A percentile compares a stretch with the other conserved stretches of the same genome.
Evolutionary conservation across 2,797 vertebrate genomes (phyloP).

Genomic region (Acrossocheilus wenchowensis): DNA sequence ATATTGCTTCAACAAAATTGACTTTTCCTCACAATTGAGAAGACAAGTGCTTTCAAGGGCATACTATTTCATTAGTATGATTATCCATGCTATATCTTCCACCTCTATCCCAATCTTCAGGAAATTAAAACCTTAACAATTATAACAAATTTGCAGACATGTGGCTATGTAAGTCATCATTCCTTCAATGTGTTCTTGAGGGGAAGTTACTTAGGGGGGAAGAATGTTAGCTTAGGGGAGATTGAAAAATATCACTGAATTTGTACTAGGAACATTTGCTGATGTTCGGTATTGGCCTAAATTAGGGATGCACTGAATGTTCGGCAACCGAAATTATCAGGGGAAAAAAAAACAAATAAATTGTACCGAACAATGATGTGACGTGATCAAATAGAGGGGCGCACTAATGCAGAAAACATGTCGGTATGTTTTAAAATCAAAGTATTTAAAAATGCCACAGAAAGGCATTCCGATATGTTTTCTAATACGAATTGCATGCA

Average conservation of each 20-base stretch:
- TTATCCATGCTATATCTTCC: constrained; percentile 52
- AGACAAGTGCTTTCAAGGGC: constrained; percentile 48
- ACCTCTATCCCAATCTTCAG: constrained; percentile 47
- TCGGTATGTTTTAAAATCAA: too few species aligned
- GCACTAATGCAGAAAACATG: too few species aligned
- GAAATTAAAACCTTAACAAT: constrained; percentile 60
- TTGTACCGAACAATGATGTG: too few species aligned
- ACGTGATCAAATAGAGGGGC: too few species aligned
- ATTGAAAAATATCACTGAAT: background rate
- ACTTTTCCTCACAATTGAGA: constrained; percentile 46
- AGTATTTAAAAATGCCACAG: too few species aligned
- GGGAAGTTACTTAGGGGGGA: background rate
- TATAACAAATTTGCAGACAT: constrained; percentile 38
- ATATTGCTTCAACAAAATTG: constrained; percentile 46
- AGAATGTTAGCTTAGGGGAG: background rate
- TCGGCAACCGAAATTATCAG: too few species aligned
- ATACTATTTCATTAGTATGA: constrained; percentile 50
- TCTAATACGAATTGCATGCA: too few species aligned
- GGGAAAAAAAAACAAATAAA: too few species aligned
- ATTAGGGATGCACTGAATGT: too few species aligned
- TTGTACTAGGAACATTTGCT: background rate
- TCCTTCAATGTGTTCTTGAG: constrained; percentile 22
- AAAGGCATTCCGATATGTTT: too few species aligned
- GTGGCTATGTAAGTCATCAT: constrained; percentile 38
- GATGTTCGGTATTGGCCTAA: background rate